A percentile compares a stretch with the other conserved stretches of the same genome.
These are phyloP conservation scores for Cenopis cana DNA, from an alignment of 2,888 invertebrate species.

Conservation along the genomic window DNA sequence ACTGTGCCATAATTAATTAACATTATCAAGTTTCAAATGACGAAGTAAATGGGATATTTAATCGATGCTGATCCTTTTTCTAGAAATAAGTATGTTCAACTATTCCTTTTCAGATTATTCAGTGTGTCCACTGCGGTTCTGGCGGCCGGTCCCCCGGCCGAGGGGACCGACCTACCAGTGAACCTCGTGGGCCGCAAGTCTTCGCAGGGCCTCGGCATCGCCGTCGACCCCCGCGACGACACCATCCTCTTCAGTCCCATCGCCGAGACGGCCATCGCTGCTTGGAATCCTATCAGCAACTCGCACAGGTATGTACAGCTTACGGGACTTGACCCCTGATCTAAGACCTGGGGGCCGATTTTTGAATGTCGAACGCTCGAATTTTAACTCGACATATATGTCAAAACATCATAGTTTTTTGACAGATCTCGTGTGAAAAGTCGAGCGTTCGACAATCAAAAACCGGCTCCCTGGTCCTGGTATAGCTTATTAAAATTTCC, in stretches of 20 bases:
- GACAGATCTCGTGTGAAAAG: no score
- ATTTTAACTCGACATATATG: no score
- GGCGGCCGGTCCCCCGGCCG: slow-evolving; percentile 89
- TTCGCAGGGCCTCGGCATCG: slow-evolving; percentile 91
- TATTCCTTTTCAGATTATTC: slow-evolving; percentile 85
- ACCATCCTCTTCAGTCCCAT: slow-evolving; percentile 92
- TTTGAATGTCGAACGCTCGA: no score
- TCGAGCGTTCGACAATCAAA: no score
- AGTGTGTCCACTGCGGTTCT: slow-evolving; percentile 91
- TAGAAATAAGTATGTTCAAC: not conserved
- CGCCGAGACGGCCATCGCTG: slow-evolving; percentile 91
- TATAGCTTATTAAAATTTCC: no score
- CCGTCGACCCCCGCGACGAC: slow-evolving; percentile 89
- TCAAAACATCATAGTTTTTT: no score
- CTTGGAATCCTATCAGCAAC: slow-evolving; percentile 91
- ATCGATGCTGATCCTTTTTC: no score
- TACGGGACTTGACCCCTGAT: not conserved
- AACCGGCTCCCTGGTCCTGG: no score
- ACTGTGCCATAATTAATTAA: no score
- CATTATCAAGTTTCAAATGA: no score
- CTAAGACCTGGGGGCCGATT: no score
- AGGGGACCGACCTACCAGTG: slow-evolving; percentile 89
- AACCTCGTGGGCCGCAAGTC: slow-evolving; percentile 92
- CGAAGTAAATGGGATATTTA: no score
- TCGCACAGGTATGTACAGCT: slow-evolving; percentile 86